phyloP scores from a whole-genome alignment of 2,797 vertebrate genomes.

The Darevskia nairensis region DNA sequence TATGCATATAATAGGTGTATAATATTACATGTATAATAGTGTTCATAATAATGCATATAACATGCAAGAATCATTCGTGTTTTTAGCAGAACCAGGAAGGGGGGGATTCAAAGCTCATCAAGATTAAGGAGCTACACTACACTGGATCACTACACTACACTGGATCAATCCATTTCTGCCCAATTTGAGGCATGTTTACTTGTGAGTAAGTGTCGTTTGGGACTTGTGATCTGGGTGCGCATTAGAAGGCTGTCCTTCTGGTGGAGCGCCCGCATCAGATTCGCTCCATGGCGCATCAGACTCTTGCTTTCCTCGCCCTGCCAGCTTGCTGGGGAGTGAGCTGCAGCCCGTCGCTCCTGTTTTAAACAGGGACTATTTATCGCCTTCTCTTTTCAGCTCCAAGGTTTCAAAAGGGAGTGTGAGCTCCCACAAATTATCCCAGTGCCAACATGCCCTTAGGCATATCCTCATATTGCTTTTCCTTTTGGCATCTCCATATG shows the following conservation, averaged over 20 bases:
- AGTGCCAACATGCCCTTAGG: background rate
- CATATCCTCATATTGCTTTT: no score
- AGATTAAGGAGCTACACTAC: no score
- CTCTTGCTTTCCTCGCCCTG: background rate
- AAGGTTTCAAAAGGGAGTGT: background rate
- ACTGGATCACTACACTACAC: background rate
- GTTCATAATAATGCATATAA: no score
- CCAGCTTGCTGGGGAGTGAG: background rate
- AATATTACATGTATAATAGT: no score
- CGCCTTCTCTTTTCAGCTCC: background rate
- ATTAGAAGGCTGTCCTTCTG: background rate
- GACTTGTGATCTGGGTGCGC: no score
- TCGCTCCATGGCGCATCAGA: background rate
- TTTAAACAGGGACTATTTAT: background rate
- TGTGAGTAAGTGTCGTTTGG: no score
- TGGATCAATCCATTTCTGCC: no score
- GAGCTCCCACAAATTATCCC: background rate
- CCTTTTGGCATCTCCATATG: background rate
- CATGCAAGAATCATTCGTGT: no score
- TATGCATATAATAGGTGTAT: no score
- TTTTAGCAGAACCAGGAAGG: no score
- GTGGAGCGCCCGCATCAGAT: background rate
- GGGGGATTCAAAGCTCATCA: no score
- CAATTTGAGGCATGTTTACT: no score
- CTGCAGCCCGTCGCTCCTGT: background rate